A percentile compares a stretch with the other conserved stretches of the same genome.
phyloP scores from a whole-genome alignment of 2,113 vertebrate species.

The Atrichornis clamosus region DNA sequence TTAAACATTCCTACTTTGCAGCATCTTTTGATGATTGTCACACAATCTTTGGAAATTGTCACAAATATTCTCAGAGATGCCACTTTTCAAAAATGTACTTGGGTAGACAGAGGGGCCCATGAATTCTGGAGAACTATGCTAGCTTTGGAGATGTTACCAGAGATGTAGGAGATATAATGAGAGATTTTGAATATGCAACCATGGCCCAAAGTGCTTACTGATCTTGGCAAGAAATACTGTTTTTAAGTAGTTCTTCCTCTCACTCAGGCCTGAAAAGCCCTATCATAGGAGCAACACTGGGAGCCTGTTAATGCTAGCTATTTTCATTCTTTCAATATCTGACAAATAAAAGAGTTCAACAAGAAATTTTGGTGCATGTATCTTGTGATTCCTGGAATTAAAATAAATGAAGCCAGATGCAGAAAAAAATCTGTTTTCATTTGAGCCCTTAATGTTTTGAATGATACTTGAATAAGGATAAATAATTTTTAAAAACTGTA shows the following conservation, averaged over 20 bases:
- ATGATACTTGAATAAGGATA: neutral
- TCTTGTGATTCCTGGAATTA: neutral
- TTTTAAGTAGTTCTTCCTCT: neutral
- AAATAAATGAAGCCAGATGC: neutral
- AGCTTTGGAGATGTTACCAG: neutral
- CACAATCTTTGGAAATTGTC: neutral
- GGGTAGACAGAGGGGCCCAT: rapidly evolving
- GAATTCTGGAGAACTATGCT: neutral
- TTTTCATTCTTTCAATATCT: neutral
- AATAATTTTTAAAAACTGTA: neutral
- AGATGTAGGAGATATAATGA: neutral
- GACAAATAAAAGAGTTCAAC: neutral
- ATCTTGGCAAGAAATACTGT: neutral
- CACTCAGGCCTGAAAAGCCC: neutral
- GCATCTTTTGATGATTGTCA: too few relatives aligned
- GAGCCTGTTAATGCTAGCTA: neutral
- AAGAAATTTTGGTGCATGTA: neutral
- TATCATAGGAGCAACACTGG: neutral
- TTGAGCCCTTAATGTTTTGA: neutral
- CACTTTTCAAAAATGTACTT: neutral
- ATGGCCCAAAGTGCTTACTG: neutral
- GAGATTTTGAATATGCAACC: neutral
- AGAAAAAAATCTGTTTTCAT: neutral
- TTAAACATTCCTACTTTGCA: neutral
- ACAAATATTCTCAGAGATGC: neutral